Conservation (phyloP, 2,888 invertebrate species). For the Ametastegia equiseti region DNA sequence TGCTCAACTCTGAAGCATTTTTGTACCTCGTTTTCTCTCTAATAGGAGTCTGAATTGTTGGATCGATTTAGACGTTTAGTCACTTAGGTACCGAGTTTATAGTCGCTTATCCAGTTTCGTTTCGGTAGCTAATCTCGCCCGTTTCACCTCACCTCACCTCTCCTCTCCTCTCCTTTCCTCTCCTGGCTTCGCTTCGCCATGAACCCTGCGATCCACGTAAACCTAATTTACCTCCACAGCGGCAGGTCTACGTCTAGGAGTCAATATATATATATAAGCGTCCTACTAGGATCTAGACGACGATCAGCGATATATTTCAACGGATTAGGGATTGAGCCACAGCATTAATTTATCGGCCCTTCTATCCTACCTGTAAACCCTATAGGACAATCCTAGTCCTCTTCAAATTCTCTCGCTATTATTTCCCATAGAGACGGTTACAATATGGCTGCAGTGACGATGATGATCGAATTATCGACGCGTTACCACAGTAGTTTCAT, state of each 20-base stretch:
- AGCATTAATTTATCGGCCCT: slow-evolving; percentile 33
- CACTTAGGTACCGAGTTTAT: neutral
- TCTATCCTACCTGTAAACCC: too few species aligned
- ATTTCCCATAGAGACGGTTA: too few species aligned
- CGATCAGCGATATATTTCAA: slow-evolving; percentile 41
- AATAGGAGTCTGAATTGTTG: neutral
- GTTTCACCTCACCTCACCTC: neutral
- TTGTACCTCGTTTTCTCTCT: neutral
- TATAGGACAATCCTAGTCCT: neutral
- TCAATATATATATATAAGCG: slow-evolving; percentile 6
- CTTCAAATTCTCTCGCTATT: too few species aligned
- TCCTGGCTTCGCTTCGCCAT: neutral
- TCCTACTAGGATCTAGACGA: slow-evolving; percentile 7
- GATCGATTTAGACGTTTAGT: neutral
- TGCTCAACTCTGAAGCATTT: neutral
- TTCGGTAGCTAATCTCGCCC: neutral
- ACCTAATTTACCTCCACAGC: slow-evolving; percentile 17
- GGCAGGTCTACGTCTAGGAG: neutral
- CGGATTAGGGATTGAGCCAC: slow-evolving; percentile 36
- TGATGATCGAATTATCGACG: too few species aligned
- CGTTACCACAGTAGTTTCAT: too few species aligned
- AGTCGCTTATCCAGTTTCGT: neutral
- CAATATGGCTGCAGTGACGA: too few species aligned
- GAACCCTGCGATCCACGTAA: neutral
- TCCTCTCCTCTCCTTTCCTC: neutral